Conservation (phyloP, 2,113 vertebrate genomes). For the Aphelocoma coerulescens region DNA sequence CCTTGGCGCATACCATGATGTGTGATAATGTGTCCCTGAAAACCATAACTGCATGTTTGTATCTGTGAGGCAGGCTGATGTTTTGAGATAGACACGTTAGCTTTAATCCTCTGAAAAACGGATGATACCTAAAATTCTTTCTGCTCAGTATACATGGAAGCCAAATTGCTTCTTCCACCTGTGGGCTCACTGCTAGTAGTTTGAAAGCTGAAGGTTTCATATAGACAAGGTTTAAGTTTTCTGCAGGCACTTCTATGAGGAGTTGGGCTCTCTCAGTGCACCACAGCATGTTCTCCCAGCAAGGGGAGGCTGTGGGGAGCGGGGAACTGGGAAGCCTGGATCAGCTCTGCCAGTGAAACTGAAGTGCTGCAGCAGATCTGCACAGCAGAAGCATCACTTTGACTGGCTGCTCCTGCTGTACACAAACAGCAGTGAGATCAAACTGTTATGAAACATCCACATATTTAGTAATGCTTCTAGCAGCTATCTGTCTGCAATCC, state of each 20-base stretch:
- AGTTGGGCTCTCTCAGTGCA: not conserved
- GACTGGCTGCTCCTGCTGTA: not conserved
- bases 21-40: not conserved
- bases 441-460: not conserved
- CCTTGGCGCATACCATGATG: not conserved
- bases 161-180: not conserved
- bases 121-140: not conserved
- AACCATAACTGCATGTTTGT: not conserved
- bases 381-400: not conserved
- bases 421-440: not conserved
- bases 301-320: not conserved
- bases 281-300: not conserved
- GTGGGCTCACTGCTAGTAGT: not conserved
- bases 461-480: conserved; percentile 3
- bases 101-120: not conserved
- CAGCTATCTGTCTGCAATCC: not conserved
- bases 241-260: not conserved
- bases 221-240: not conserved
- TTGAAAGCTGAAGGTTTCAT: not conserved
- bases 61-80: not conserved
- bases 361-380: not conserved
- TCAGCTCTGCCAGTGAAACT: accelerated
- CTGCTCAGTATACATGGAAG: not conserved
- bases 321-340: not conserved
- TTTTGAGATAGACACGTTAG: not conserved